Percentiles rank a stretch among this genome's conserved stretches.
phyloP scores from a whole-genome alignment of 2,113 vertebrate genomes.

The Equus przewalskii region DNA sequence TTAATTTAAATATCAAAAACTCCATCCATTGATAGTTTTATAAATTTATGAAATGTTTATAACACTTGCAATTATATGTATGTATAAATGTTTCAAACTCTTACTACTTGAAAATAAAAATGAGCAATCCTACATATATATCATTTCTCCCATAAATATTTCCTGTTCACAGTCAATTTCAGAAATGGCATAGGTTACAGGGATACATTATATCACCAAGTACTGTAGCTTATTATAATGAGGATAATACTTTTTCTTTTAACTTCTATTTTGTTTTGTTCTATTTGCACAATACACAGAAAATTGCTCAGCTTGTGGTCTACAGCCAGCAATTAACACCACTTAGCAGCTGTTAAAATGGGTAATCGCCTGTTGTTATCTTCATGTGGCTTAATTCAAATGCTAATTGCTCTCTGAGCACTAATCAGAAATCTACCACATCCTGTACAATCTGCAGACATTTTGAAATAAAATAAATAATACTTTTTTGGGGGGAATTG shows the following conservation, averaged over 20 bases:
- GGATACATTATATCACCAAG: background rate
- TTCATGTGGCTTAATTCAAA: conserved; percentile 84
- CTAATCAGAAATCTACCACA: conserved; percentile 78
- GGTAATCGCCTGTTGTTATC: conserved; percentile 82
- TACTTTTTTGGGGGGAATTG: background rate
- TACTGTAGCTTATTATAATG: background rate
- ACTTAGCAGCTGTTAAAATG: conserved; percentile 87
- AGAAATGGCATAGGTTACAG: background rate
- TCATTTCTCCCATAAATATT: background rate
- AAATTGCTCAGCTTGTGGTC: conserved; percentile 85
- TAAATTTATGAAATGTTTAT: background rate
- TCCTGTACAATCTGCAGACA: conserved; percentile 74
- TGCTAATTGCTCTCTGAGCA: conserved; percentile 83
- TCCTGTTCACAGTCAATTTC: background rate
- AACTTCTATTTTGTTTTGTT: conserved; percentile 82
- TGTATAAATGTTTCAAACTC: background rate
- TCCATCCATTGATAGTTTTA: background rate
- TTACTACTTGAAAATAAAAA: conserved; percentile 27
- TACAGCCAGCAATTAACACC: conserved; percentile 88
- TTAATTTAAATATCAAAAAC: background rate
- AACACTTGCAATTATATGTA: background rate
- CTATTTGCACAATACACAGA: conserved; percentile 82
- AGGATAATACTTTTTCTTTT: conserved; percentile 69
- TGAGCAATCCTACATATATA: background rate
- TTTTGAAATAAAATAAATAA: conserved; percentile 20